phyloP scores from a whole-genome alignment of 2,888 invertebrate species.

The Agrotis puta region DNA sequence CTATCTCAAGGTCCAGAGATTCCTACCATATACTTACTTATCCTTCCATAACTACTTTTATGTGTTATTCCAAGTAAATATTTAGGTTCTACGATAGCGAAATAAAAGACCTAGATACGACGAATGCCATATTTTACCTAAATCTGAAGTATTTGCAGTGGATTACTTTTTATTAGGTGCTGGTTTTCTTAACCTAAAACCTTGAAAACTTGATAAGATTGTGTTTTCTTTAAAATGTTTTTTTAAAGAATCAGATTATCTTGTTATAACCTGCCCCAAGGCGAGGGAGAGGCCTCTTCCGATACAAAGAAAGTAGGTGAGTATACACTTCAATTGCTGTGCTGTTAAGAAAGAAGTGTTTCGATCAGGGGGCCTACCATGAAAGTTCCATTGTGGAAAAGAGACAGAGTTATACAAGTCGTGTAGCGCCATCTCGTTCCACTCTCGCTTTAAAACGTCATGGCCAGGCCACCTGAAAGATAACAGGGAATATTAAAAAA shows the following conservation, averaged over 20 bases:
- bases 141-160: conserved; percentile 40
- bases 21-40: not conserved
- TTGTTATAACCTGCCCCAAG: not conserved
- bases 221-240: too few relatives aligned
- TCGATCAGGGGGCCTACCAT: too few relatives aligned
- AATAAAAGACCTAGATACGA: conserved; percentile 40
- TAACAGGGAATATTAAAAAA: too few relatives aligned
- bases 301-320: not conserved
- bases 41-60: conserved; percentile 12
- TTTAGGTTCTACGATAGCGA: conserved; percentile 31
- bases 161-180: conserved; percentile 51
- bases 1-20: not conserved
- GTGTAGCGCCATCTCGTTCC: too few relatives aligned
- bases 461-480: too few relatives aligned
- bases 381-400: too few relatives aligned
- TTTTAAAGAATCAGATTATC: too few relatives aligned
- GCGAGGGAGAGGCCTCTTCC: not conserved
- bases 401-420: too few relatives aligned
- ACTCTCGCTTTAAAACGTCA: too few relatives aligned
- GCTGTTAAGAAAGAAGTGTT: too few relatives aligned
- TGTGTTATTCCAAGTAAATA: conserved; percentile 24
- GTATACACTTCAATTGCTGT: too few relatives aligned
- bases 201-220: conserved; percentile 34
- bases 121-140: conserved; percentile 41
- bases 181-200: conserved; percentile 24